A percentile compares a stretch with the other conserved stretches of the same genome.
These are phyloP conservation scores for Theocolax elegans DNA, from an alignment of 1,140 invertebrate species.

Conservation along the genomic window DNA sequence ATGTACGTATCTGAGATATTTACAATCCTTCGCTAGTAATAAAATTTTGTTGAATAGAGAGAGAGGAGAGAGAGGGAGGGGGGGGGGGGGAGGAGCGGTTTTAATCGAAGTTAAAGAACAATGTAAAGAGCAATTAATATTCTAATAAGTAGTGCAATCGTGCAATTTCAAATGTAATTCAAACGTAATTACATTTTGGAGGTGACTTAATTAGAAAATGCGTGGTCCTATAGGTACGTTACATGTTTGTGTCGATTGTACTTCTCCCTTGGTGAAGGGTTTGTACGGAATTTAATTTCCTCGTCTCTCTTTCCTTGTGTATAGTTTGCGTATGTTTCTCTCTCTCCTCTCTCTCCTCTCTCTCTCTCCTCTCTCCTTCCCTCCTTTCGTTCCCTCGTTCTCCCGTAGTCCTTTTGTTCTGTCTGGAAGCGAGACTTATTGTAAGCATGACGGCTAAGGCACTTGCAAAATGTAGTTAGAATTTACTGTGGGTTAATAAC, in stretches of 20 bases:
- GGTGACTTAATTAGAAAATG: constrained; percentile 28
- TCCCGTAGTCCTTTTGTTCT: constrained; percentile 7
- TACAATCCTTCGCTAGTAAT: no score
- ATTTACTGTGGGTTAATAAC: constrained; percentile 24
- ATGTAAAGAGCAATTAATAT: constrained; percentile 10
- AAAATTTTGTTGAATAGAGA: no score
- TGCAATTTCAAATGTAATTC: constrained; percentile 21
- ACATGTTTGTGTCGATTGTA: constrained; percentile 20
- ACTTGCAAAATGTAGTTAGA: constrained; percentile 29
- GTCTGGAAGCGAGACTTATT: constrained; percentile 24
- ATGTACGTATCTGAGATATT: no score
- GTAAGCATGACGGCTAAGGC: constrained; percentile 5
- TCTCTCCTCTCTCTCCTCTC: neutral
- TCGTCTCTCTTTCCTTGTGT: constrained; percentile 1
- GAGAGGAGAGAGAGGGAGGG: no score
- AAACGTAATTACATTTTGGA: constrained; percentile 27
- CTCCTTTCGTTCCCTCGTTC: constrained; percentile 9
- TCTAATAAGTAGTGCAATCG: constrained; percentile 17
- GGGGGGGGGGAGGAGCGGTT: no score
- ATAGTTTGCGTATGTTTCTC: neutral
- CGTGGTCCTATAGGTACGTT: constrained; percentile 11
- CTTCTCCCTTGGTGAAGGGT: neutral
- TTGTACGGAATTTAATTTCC: constrained; percentile 25
- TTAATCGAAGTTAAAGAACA: no score
- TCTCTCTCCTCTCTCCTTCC: no score